Base-by-base conservation (phyloP, 2,888 invertebrate genomes). In the Ophioninae sp. region DNA sequence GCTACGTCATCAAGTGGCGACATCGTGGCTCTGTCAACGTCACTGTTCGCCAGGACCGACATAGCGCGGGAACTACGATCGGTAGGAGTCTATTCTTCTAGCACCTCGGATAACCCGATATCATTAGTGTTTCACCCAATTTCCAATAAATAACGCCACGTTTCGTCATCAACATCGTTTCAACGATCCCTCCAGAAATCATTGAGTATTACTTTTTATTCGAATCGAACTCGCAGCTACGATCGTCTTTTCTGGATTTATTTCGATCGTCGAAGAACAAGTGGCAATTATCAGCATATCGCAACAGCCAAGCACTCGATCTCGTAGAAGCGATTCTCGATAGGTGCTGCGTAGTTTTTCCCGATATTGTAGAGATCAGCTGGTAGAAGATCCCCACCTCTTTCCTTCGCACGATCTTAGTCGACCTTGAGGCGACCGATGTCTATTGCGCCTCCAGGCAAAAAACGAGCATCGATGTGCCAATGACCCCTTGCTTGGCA, bases 1-100 rank as follows among this genome's bases (percentile, higher is more conserved):
- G 91, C 91, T 64, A 91, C 90, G 72, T 92, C 91, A 84, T 92
- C 91, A 80, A 93, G 88, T 81, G 93, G 93, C 78, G 93, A 93
- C 91, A 92, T 92, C 79, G 90, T 89, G 78, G 89, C 86, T 72
- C 91, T 88, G 81, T 91, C 90, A 79, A 89, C 87, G 77, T 91
- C 90, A 79, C 88, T 88, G 85, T 85, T 87, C 85, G 90, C 91
- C 79, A 92, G 85, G 68, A 90, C 89, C 82, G 92, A 92, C 92
- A 92, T 92, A 86, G 76, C 88, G 81, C 75, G 77, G 77, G 30
- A 57, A 69, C 20, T 37, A 7, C 10, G 13, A 37, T 70, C 13
- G 37, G n/a, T 59, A 41, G 30, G 30, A 30, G 7, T 61, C 17
- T 50, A 10, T 17, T 13, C 37, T 56, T 13, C 56, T 67, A 62